A percentile compares a stretch with the other conserved stretches of the same genome.
phyloP scores from a whole-genome alignment of 2,888 invertebrate genomes.

The Rhogogaster chlorosoma region DNA sequence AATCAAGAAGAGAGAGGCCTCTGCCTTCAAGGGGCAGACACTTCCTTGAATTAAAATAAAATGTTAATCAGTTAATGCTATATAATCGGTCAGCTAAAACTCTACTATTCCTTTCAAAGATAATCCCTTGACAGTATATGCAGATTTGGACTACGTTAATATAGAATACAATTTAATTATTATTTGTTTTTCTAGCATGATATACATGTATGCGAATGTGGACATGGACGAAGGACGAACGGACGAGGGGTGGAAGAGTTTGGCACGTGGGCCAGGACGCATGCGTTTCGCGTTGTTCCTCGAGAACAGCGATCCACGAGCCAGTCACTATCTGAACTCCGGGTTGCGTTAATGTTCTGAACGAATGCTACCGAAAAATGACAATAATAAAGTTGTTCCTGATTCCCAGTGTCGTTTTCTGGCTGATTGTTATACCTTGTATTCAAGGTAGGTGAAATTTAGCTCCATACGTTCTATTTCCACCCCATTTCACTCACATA shows the following conservation, averaged over 20 bases:
- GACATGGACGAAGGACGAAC: slow-evolving; percentile 29
- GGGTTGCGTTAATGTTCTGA: slow-evolving; percentile 68
- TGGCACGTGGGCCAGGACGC: slow-evolving; percentile 72
- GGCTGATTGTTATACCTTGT: slow-evolving; percentile 31
- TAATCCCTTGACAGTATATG: slow-evolving; percentile 56
- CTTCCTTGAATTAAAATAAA: slow-evolving; percentile 55
- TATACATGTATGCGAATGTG: slow-evolving; percentile 20
- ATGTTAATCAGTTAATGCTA: slow-evolving; percentile 59
- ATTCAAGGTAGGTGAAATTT: slow-evolving; percentile 34
- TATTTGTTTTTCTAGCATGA: slow-evolving; percentile 31
- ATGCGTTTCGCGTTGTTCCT: slow-evolving; percentile 75
- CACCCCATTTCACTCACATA: background rate
- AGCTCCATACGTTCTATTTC: background rate
- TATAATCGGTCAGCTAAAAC: slow-evolving; percentile 54
- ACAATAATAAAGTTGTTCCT: slow-evolving; percentile 45
- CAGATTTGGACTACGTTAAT: slow-evolving; percentile 56
- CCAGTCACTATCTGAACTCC: slow-evolving; percentile 74
- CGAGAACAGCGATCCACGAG: slow-evolving; percentile 67
- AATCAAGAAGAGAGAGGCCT: background rate
- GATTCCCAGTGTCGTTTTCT: slow-evolving; percentile 40
- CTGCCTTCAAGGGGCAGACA: background rate
- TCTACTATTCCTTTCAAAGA: slow-evolving; percentile 65
- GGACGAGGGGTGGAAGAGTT: slow-evolving; percentile 65
- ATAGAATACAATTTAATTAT: background rate
- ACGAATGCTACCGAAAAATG: slow-evolving; percentile 38